phyloP scores from a whole-genome alignment of 2,888 invertebrate genomes.

The Eilema griseolum region DNA sequence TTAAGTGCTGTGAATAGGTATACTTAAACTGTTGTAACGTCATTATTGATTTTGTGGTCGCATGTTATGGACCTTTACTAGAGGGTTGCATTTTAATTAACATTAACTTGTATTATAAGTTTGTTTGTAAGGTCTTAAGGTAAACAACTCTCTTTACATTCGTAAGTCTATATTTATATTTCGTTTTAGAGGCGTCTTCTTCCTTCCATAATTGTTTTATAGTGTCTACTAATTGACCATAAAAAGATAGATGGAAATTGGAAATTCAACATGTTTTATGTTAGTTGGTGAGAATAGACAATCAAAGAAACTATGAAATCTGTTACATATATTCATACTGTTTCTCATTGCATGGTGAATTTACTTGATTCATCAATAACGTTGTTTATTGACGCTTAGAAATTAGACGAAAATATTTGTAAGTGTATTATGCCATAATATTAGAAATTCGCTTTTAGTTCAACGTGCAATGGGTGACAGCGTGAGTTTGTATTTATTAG shows the following conservation, averaged over 20 bases:
- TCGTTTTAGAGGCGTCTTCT: slow-evolving; percentile 78
- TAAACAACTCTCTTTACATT: slow-evolving; percentile 85
- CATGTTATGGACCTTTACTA: slow-evolving; percentile 72
- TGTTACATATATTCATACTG: slow-evolving; percentile 67
- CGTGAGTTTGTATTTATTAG: slow-evolving; percentile 73
- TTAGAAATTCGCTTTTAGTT: slow-evolving; percentile 51
- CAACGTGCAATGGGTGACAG: slow-evolving; percentile 70
- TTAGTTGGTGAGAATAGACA: slow-evolving; percentile 74
- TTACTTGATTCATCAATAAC: slow-evolving; percentile 43
- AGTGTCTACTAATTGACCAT: slow-evolving; percentile 78
- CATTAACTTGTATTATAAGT: slow-evolving; percentile 79
- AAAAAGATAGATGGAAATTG: slow-evolving; percentile 76
- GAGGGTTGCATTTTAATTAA: slow-evolving; percentile 84
- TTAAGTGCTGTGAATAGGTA: slow-evolving; percentile 87
- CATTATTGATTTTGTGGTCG: slow-evolving; percentile 76
- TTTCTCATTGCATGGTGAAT: slow-evolving; percentile 69
- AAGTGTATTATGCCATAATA: slow-evolving; percentile 49
- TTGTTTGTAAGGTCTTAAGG: slow-evolving; percentile 82
- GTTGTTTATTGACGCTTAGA: slow-evolving; percentile 32
- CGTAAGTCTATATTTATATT: slow-evolving; percentile 85
- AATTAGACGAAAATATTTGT: slow-evolving; percentile 32
- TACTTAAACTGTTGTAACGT: slow-evolving; percentile 85
- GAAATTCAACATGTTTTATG: slow-evolving; percentile 77
- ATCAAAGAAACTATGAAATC: slow-evolving; percentile 79
- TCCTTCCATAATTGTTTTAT: slow-evolving; percentile 84